Conservation (phyloP, 2,797 vertebrate genomes). For the Oreochromis grahami region DNA sequence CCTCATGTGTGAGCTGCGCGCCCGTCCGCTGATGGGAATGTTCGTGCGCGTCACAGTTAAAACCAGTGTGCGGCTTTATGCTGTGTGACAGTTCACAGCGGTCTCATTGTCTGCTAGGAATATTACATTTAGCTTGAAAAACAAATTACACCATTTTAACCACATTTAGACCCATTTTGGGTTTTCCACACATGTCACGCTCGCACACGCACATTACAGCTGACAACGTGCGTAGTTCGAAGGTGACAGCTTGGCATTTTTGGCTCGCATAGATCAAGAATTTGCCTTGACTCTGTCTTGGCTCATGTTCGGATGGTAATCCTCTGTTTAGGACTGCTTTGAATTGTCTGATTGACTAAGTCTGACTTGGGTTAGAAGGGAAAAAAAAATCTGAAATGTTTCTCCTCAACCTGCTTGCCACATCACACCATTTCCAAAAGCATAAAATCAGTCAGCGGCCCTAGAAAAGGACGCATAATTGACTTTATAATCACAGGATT, state of each 20-base stretch:
- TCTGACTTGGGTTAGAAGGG: not conserved
- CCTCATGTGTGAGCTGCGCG: not conserved
- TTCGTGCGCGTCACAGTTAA: conserved; percentile 19
- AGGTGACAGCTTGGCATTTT: conserved; percentile 54
- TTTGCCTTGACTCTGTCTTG: conserved; percentile 9
- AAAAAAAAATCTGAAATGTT: not conserved
- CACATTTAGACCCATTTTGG: conserved; percentile 40
- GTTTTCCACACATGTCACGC: conserved; percentile 17
- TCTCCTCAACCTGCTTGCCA: conserved; percentile 1
- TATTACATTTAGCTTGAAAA: conserved; percentile 58
- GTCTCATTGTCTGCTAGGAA: conserved; percentile 64
- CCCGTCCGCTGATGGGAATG: not conserved
- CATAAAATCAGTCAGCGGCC: conserved; percentile 21
- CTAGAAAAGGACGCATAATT: conserved; percentile 13
- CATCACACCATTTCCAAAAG: not conserved
- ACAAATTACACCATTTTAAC: conserved; percentile 58
- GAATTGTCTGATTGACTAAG: conserved; percentile 16
- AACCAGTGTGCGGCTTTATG: conserved; percentile 51
- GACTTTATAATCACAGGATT: conserved; percentile 32
- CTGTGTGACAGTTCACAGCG: conserved; percentile 63
- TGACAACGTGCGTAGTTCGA: conserved; percentile 20
- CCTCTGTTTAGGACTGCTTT: conserved; percentile 18
- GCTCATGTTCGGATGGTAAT: conserved; percentile 20
- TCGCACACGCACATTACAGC: conserved; percentile 14
- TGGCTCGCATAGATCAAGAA: conserved; percentile 10